Percentiles rank a stretch among this genome's conserved stretches.
Evolutionary conservation across 92 coral and sea anemone genomes (phyloP).

Genomic region (Epizoanthus scotinus): DNA sequence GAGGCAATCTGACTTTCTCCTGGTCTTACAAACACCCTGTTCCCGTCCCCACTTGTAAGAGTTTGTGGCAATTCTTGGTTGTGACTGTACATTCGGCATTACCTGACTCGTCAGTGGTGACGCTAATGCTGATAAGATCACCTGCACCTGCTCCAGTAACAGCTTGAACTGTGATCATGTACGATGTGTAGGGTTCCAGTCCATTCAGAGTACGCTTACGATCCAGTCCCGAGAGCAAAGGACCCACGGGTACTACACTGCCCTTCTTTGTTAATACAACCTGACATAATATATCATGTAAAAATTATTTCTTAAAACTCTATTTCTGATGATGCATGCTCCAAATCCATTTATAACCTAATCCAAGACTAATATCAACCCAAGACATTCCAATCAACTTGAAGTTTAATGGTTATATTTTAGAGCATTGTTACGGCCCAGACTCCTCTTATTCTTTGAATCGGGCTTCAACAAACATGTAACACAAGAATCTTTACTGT

Average conservation of each 20-base stretch:
- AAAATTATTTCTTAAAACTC: too few relatives aligned
- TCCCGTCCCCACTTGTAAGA: too few relatives aligned
- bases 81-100: background rate
- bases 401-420: too few relatives aligned
- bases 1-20: too few relatives aligned
- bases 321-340: too few relatives aligned
- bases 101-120: slow-evolving; percentile 39
- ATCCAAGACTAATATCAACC: background rate
- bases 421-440: too few relatives aligned
- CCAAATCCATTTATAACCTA: background rate
- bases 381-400: too few relatives aligned
- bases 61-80: too few relatives aligned
- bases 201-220: background rate
- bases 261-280: slow-evolving; percentile 1
- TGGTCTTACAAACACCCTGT: too few relatives aligned
- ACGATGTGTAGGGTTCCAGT: slow-evolving; percentile 5
- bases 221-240: background rate
- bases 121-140: background rate
- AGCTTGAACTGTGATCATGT: background rate
- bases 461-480: too few relatives aligned
- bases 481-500: too few relatives aligned
- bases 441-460: too few relatives aligned
- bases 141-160: slow-evolving; percentile 15
- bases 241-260: background rate
- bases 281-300: background rate